Percentiles rank a stretch among this genome's conserved stretches.
These are phyloP conservation scores for Drosophila kikkawai DNA, from an alignment of 1,140 invertebrate genomes.

Conservation along the genomic window DNA sequence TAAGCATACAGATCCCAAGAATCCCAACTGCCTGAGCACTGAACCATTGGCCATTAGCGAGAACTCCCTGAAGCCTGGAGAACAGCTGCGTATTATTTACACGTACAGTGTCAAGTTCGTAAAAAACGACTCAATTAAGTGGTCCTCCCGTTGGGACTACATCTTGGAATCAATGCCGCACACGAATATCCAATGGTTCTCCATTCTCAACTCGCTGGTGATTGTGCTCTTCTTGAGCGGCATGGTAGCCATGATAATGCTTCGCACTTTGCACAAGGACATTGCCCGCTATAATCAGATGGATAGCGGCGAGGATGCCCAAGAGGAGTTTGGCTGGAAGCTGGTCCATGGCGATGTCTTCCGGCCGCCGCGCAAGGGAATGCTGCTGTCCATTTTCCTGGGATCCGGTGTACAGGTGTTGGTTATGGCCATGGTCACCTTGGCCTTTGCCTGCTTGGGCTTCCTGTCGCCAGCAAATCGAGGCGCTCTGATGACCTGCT, in stretches of 20 bases:
- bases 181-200: constrained; percentile 99
- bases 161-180: constrained; percentile 99
- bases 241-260: constrained; percentile 99
- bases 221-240: constrained; percentile 96
- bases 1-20: constrained; percentile 86
- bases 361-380: constrained; percentile 97
- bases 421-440: constrained; percentile 90
- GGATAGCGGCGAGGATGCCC: constrained; percentile 97
- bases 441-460: constrained; percentile 98
- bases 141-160: constrained; percentile 99
- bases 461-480: constrained; percentile 99
- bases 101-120: constrained; percentile 95
- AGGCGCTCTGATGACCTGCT: constrained; percentile 99
- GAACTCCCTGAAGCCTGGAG: constrained; percentile 85
- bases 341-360: constrained; percentile 98
- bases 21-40: constrained; percentile 86
- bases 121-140: constrained; percentile 94
- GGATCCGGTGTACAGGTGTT: constrained; percentile 97
- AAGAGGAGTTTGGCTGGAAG: constrained; percentile 99
- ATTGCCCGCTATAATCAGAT: constrained; percentile 99
- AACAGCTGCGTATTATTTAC: constrained; percentile 91
- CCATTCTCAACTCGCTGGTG: constrained; percentile 95
- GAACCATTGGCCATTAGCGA: constrained; percentile 89
- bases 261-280: constrained; percentile 98
- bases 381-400: constrained; percentile 97